A percentile compares a stretch with the other conserved stretches of the same genome.
phyloP scores from a whole-genome alignment of 1,140 invertebrate genomes.

The Drosophila bocqueti region DNA sequence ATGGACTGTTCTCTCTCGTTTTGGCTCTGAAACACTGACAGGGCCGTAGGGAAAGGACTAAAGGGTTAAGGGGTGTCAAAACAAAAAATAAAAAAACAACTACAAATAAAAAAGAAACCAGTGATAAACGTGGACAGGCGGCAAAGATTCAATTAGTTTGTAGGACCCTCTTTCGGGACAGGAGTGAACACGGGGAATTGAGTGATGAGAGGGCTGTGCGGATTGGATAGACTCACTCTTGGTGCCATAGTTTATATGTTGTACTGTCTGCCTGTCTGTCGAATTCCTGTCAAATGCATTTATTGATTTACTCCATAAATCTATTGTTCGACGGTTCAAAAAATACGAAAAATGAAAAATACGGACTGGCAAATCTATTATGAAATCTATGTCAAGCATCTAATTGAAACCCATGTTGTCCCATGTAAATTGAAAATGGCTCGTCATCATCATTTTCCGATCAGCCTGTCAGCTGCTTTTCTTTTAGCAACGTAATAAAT shows the following conservation, averaged over 20 bases:
- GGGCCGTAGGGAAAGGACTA: neutral
- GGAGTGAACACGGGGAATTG: constrained; percentile 19
- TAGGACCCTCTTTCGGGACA: constrained; percentile 46
- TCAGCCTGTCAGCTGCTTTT: neutral
- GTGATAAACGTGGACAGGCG: constrained; percentile 74
- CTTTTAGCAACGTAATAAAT: neutral
- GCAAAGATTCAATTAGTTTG: constrained; percentile 81
- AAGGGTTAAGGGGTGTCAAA: constrained; percentile 12
- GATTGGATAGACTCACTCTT: constrained; percentile 9
- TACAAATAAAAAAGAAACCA: constrained; percentile 29
- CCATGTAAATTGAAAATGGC: constrained; percentile 23
- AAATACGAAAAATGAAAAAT: constrained; percentile 18
- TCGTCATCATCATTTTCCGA: constrained; percentile 4
- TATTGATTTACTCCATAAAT: constrained; percentile 69
- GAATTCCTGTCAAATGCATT: constrained; percentile 69
- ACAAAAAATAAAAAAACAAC: neutral
- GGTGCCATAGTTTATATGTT: constrained; percentile 44
- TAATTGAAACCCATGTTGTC: constrained; percentile 26
- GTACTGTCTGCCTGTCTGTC: constrained; percentile 1
- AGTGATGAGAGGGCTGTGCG: neutral
- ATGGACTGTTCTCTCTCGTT: constrained; percentile 59
- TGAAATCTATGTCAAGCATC: constrained; percentile 45
- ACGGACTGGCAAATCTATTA: constrained; percentile 16
- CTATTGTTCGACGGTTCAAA: constrained; percentile 53
- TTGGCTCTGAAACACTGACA: constrained; percentile 27